Percentiles rank a stretch among this genome's conserved stretches.
These are phyloP conservation scores for Valencia hispanica DNA, from an alignment of 2,797 vertebrate species.

Conservation along the genomic window DNA sequence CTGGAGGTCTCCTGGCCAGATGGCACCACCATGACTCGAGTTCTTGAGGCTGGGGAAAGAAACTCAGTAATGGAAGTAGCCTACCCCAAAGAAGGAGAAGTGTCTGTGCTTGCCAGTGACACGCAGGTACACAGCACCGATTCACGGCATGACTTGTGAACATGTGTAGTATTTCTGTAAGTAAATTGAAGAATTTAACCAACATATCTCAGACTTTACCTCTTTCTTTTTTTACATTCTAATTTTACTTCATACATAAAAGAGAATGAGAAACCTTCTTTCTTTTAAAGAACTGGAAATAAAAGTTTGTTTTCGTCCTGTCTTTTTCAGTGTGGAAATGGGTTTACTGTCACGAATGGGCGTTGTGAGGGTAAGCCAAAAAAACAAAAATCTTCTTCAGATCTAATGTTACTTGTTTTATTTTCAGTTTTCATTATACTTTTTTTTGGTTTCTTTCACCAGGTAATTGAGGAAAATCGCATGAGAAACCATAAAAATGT, in stretches of 20 bases:
- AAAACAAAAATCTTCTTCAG: background rate
- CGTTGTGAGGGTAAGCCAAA: slow-evolving; percentile 84
- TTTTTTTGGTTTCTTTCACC: slow-evolving; percentile 50
- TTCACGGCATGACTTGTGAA: slow-evolving; percentile 33
- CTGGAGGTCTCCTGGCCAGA: slow-evolving; percentile 92
- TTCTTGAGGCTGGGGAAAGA: slow-evolving; percentile 81
- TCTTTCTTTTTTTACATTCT: background rate
- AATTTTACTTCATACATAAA: background rate
- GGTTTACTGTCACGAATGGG: slow-evolving; percentile 85
- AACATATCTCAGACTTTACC: background rate
- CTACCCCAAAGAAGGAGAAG: slow-evolving; percentile 75
- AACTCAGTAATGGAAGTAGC: slow-evolving; percentile 87
- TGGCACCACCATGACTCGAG: slow-evolving; percentile 70
- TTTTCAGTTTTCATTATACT: slow-evolving; percentile 13
- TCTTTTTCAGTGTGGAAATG: slow-evolving; percentile 84
- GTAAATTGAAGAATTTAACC: background rate
- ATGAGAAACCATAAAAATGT: slow-evolving; percentile 18
- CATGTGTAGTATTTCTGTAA: background rate
- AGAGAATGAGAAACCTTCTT: background rate
- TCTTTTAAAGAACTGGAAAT: background rate
- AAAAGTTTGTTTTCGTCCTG: background rate
- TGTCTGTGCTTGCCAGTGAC: slow-evolving; percentile 45
- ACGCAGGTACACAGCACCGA: slow-evolving; percentile 77
- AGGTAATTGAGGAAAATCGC: slow-evolving; percentile 61
- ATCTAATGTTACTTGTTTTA: background rate